Evolutionary conservation across 2,797 vertebrate species (phyloP), one percentile per base, ranked within the genome.

Genomic region (Halcyon leucocephala): DNA sequence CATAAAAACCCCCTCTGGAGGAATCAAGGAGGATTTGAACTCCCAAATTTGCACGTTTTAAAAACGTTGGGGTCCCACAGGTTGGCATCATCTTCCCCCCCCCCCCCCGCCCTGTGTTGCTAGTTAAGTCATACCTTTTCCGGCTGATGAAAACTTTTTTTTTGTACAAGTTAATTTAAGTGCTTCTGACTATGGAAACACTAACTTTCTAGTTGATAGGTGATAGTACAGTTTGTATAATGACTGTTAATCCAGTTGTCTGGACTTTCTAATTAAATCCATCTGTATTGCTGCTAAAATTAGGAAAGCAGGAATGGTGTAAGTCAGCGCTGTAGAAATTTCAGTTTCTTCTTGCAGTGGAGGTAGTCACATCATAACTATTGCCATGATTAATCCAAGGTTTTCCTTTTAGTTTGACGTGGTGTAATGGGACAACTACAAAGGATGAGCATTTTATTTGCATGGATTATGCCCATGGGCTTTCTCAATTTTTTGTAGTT

Each of bases 201-300:
- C 7, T 58, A 41, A 29, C 54, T 71, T 57, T 78, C 31, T 41
- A 37, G 42, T 42, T 35, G 60, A 70, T 22, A 74, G 29, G 29
- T 78, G 57, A 52, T 67, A 55, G 69, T 15, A 33, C 31, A 62
- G 57, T 87, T 82, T 80, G 35, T 64, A 6, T 73, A 55, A 70
- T 0, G 7, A 10, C n/a, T 83, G 44, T 83, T 83, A 90, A 88
- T 90, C 49, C 80, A 44, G 57, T 41, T 71, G 58, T 60, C 79
- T 93, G 82, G 90, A 85, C 8, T 89, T 82, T 6, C 35, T 93
- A 82, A 84, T 94, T 86, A 78, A 94, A 78, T 64, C 29, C 13
- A 58, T 62, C 42, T 89, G 33, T 65, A 35, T 42, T 72, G 37
- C 58, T 89, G 58, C 21, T 86, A 21, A 78, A 78, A 12, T 51